Evolutionary conservation across 2,113 vertebrate genomes (phyloP).

Genomic region (Sinocyclocheilus anophthalmus): DNA sequence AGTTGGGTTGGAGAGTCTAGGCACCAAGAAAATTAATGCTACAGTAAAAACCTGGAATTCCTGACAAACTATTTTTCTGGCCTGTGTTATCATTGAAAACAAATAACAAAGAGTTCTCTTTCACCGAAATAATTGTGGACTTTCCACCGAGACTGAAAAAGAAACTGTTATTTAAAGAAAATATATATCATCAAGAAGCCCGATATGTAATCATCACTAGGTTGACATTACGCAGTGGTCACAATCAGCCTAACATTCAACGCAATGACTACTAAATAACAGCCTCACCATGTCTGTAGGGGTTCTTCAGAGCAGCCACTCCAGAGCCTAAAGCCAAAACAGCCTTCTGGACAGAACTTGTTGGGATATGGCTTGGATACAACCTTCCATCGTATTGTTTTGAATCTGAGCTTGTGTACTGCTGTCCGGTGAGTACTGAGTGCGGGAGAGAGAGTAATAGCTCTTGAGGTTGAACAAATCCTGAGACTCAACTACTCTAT

Average conservation of each 20-base stretch:
- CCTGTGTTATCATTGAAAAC: too few relatives aligned
- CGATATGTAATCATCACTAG: neutral
- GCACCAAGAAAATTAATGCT: too few relatives aligned
- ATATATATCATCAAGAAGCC: too few relatives aligned
- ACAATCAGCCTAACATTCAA: neutral
- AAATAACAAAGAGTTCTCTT: too few relatives aligned
- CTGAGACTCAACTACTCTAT: neutral
- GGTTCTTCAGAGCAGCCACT: slow-evolving; percentile 82
- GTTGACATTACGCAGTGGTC: neutral
- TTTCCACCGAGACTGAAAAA: too few relatives aligned
- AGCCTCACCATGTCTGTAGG: slow-evolving; percentile 92
- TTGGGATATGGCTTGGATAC: slow-evolving; percentile 88
- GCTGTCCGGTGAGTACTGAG: slow-evolving; percentile 38
- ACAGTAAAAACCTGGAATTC: too few relatives aligned
- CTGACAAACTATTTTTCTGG: too few relatives aligned
- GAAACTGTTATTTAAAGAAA: too few relatives aligned
- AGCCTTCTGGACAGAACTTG: slow-evolving; percentile 83
- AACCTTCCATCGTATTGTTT: slow-evolving; percentile 62
- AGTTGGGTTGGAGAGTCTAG: too few relatives aligned
- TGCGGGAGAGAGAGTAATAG: neutral
- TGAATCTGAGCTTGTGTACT: slow-evolving; percentile 68
- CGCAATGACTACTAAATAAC: neutral
- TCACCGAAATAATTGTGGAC: too few relatives aligned
- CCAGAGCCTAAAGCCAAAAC: slow-evolving; percentile 88
- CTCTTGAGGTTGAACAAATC: neutral